Conservation (phyloP, 2,888 invertebrate species). For the Nebria salina region DNA sequence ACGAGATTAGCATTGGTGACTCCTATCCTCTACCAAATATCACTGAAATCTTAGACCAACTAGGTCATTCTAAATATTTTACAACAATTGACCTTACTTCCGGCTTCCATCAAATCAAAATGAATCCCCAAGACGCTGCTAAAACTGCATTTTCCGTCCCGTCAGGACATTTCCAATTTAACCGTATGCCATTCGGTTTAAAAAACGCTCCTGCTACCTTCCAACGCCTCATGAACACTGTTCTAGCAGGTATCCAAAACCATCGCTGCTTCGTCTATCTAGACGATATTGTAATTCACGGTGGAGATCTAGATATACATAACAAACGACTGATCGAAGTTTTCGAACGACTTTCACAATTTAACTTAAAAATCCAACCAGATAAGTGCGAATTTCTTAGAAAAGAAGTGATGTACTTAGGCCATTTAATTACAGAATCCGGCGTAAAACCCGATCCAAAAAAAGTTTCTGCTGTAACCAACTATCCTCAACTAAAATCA, state of each 20-base stretch:
- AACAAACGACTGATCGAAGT: conserved; percentile 48
- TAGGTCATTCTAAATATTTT: too few relatives aligned
- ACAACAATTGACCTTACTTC: too few relatives aligned
- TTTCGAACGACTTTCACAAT: conserved; percentile 48
- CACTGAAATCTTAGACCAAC: too few relatives aligned
- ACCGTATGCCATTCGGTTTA: conserved; percentile 52
- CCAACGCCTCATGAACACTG: conserved; percentile 53
- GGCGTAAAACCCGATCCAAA: conserved; percentile 49
- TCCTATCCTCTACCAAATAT: too few relatives aligned
- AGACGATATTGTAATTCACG: conserved; percentile 42
- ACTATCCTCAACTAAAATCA: conserved; percentile 45
- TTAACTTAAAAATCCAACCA: conserved; percentile 44
- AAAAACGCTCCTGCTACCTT: conserved; percentile 53
- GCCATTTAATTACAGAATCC: background rate
- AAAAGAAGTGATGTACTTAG: conserved; percentile 44
- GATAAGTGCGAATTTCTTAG: conserved; percentile 49
- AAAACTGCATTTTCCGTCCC: conserved; percentile 44
- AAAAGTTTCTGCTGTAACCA: conserved; percentile 47
- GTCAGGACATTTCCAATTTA: conserved; percentile 49
- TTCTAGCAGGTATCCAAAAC: conserved; percentile 48
- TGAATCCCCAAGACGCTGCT: too few relatives aligned
- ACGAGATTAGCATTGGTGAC: too few relatives aligned
- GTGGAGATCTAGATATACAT: conserved; percentile 39
- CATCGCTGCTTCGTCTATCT: conserved; percentile 24
- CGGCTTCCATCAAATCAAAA: too few relatives aligned